Conservation (phyloP, 2,888 invertebrate species). For the Hyppa rectilinea region DNA sequence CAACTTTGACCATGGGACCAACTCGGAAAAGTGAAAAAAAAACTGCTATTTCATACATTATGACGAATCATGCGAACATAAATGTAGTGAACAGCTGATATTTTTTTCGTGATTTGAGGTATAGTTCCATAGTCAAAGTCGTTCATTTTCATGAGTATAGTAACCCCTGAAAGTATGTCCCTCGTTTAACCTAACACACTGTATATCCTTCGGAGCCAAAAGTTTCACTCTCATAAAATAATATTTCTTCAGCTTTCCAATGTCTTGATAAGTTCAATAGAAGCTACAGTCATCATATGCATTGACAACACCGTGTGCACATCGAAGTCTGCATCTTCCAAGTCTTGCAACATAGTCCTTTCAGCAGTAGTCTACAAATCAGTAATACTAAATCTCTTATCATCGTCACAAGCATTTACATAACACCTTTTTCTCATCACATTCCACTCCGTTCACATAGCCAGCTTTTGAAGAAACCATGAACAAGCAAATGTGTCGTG, state of each 20-base stretch:
- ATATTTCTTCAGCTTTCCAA: background rate
- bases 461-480: conserved; percentile 60
- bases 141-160: too few relatives aligned
- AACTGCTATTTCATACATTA: too few relatives aligned
- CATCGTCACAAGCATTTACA: conserved; percentile 25
- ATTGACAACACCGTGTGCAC: background rate
- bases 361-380: background rate
- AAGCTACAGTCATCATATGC: background rate
- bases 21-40: too few relatives aligned
- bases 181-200: too few relatives aligned
- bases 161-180: too few relatives aligned
- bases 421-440: conserved; percentile 24
- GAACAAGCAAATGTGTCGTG: conserved; percentile 63
- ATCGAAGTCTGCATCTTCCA: background rate
- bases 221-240: background rate
- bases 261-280: background rate
- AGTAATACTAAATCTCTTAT: conserved; percentile 2
- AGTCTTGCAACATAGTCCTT: background rate
- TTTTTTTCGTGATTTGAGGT: too few relatives aligned
- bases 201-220: background rate
- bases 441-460: conserved; percentile 25
- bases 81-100: too few relatives aligned
- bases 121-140: too few relatives aligned
- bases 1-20: too few relatives aligned
- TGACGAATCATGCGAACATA: too few relatives aligned